A percentile compares a stretch with the other conserved stretches of the same genome.
Evolutionary conservation across 2,888 invertebrate genomes (phyloP).

Genomic region (Hyposoter dolosus): DNA sequence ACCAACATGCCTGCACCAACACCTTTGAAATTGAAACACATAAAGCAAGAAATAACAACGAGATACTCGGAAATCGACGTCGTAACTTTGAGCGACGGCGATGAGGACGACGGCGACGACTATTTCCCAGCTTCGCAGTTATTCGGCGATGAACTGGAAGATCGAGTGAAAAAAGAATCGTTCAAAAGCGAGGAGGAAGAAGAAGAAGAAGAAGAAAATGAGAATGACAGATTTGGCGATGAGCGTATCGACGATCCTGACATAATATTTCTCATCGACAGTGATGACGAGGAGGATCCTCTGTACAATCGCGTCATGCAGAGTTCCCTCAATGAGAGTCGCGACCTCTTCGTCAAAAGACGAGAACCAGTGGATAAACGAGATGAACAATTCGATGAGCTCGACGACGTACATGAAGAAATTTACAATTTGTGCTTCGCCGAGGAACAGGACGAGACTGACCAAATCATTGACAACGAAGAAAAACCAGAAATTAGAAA

Average conservation of each 20-base stretch:
- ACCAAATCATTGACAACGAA: not conserved
- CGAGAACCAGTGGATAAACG: not conserved
- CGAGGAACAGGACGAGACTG: not conserved
- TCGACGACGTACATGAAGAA: conserved; percentile 22
- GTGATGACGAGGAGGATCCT: conserved; percentile 69
- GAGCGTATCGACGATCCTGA: conserved; percentile 66
- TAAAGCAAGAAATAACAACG: conserved; percentile 83
- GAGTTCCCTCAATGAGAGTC: conserved; percentile 72
- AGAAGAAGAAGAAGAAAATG: conserved; percentile 55
- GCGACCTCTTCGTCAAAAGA: conserved; percentile 13
- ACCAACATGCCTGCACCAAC: not conserved
- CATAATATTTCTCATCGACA: conserved; percentile 76
- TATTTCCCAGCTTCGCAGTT: conserved; percentile 86
- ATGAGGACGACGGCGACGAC: conserved; percentile 84
- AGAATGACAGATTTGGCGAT: conserved; percentile 72
- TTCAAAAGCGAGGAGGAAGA: conserved; percentile 61
- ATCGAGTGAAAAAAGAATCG: conserved; percentile 43
- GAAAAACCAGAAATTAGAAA: not conserved
- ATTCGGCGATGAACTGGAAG: conserved; percentile 76
- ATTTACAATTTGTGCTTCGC: conserved; percentile 29
- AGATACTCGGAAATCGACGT: conserved; percentile 84
- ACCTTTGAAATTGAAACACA: conserved; percentile 55
- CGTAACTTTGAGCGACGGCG: conserved; percentile 87
- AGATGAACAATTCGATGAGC: not conserved
- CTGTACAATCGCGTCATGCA: conserved; percentile 75